phyloP scores from a whole-genome alignment of 2,888 invertebrate species.

The Hirtodrosophila histrioides region DNA sequence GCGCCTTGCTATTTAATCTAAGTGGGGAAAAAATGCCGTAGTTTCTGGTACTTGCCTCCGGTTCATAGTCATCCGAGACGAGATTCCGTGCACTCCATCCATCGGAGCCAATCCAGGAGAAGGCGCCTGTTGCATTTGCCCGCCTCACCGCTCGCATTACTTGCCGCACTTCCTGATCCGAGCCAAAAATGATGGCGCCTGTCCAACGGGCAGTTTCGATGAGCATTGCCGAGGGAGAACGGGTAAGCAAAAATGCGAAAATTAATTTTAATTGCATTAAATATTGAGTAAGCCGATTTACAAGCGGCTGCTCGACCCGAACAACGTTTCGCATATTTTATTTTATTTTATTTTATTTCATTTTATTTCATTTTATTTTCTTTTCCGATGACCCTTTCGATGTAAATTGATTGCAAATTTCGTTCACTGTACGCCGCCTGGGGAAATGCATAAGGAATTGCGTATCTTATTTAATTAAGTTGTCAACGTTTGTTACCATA shows the following conservation, averaged over 20 bases:
- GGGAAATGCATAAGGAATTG: background rate
- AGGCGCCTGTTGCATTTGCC: constrained; percentile 93
- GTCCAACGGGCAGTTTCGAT: constrained; percentile 40
- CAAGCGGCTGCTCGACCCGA: background rate
- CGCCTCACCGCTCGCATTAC: constrained; percentile 96
- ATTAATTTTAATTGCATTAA: constrained; percentile 54
- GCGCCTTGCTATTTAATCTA: background rate
- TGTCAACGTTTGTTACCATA: background rate
- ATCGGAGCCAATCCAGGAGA: constrained; percentile 98
- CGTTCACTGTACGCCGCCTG: background rate
- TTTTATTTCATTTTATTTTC: background rate
- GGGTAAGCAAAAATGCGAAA: constrained; percentile 8
- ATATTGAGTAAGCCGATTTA: constrained; percentile 20
- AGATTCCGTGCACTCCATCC: constrained; percentile 96
- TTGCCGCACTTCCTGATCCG: constrained; percentile 98
- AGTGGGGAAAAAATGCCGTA: background rate
- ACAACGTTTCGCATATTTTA: constrained; percentile 8
- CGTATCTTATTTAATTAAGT: constrained; percentile 1
- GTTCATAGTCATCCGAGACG: constrained; percentile 94
- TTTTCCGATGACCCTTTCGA: background rate
- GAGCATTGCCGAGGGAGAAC: background rate
- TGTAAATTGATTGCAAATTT: constrained; percentile 23
- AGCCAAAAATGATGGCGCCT: constrained; percentile 98
- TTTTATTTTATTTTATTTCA: constrained; percentile 9
- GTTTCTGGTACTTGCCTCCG: constrained; percentile 86